Evolutionary conservation across 1,140 invertebrate genomes (phyloP), one percentile per base, ranked within the genome.

Genomic region (Drosophila funebris): DNA sequence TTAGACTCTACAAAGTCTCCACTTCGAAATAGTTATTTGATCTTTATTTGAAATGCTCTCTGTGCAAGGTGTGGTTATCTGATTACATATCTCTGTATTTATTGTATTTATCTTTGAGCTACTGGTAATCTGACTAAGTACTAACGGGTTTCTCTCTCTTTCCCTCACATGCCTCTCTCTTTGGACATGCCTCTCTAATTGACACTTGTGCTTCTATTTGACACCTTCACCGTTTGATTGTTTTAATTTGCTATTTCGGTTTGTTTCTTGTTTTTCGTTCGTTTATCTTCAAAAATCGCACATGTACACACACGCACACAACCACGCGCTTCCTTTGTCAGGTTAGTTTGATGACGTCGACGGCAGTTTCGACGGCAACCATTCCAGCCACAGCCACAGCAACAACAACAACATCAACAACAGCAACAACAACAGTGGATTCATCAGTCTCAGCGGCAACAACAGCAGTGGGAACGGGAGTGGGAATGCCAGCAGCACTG

Each of bases 281-380:
- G 64, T 95, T 37, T 97, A 97, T 92, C 98, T 67, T 98, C 90
- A 96, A n/a, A n/a, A n/a, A n/a, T n/a, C 96, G 5, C 94, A 95
- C 13, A 97, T 98, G 92, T 48, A 43, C 96, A 11, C 94, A 95
- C 13, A 52, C 96, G 8, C 94, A 95, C 97, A 99, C 44, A 50
- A 98, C 92, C 58, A 70, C 72, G 67, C 72, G 66, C 93, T 97
- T 96, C 14, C 94, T 99, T 66, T 95, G 95, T 61, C 96, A 96
- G n/a, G 97, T 98, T 79, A 98, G 98, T 92, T 96, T 97, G 92
- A 93, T 98, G 31, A 97, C 97, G 93, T 96, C 96, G 41, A 81
- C 68, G 54, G 63, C 63, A 69, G 62, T 63, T 78, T 63, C 63
- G 73, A 70, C 75, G 62, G 56, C 72, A 74, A 72, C 68, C 62